Evolutionary conservation across 2,797 vertebrate genomes (phyloP).

Genomic region (Cyclura pinguis): DNA sequence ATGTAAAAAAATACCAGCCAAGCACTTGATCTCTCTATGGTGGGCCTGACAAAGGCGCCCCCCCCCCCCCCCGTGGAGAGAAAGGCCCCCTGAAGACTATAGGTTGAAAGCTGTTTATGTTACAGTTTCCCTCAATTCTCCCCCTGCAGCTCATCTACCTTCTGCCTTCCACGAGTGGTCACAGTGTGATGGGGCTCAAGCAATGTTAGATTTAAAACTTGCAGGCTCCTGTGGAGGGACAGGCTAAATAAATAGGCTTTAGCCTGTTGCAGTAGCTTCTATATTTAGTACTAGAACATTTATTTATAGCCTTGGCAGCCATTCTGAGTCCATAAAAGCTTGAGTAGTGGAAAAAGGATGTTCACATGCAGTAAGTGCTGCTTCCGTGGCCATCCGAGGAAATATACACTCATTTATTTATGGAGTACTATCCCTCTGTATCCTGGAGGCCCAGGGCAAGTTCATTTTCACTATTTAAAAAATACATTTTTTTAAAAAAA

Average conservation of each 20-base stretch:
- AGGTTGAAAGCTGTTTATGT: background rate
- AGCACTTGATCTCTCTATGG: background rate
- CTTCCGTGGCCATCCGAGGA: slow-evolving; percentile 1
- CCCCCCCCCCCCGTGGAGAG: background rate
- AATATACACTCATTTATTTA: background rate
- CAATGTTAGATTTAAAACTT: slow-evolving; percentile 58
- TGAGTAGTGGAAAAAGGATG: slow-evolving; percentile 70
- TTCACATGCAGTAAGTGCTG: slow-evolving; percentile 60
- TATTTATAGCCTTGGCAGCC: slow-evolving; percentile 81
- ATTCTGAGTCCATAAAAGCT: slow-evolving; percentile 74
- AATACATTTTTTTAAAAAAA: background rate
- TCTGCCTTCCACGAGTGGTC: slow-evolving; percentile 55
- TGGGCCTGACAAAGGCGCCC: background rate
- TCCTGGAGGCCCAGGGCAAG: background rate
- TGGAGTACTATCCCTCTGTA: background rate
- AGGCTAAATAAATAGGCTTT: slow-evolving; percentile 73
- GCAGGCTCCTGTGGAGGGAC: slow-evolving; percentile 67
- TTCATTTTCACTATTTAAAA: background rate
- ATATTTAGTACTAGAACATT: slow-evolving; percentile 81
- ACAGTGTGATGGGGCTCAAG: background rate
- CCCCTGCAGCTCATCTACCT: fast-evolving
- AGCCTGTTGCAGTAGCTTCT: slow-evolving; percentile 74
- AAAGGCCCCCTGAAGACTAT: background rate
- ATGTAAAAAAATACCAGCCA: background rate
- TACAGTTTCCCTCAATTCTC: slow-evolving; percentile 38